These are phyloP conservation scores for Ceriagrion tenellum DNA, from an alignment of 2,888 invertebrate genomes.

Conservation along the genomic window DNA sequence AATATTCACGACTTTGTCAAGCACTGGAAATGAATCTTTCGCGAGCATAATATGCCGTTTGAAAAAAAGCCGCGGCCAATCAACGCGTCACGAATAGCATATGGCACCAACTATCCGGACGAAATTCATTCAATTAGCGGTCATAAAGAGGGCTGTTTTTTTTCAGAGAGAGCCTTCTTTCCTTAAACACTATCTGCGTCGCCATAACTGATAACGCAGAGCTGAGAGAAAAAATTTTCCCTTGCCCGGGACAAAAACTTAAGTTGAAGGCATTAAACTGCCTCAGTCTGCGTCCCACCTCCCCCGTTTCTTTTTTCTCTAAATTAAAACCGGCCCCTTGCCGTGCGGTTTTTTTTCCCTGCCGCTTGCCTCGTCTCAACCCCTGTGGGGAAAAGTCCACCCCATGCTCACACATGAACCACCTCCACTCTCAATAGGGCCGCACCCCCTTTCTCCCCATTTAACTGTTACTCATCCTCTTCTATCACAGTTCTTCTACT, in stretches of 20 bases:
- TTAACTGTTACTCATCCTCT: no score
- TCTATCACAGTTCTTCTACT: no score
- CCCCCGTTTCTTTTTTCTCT: not conserved
- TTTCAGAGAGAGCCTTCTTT: not conserved
- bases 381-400: no score
- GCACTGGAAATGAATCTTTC: not conserved
- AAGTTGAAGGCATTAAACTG: not conserved
- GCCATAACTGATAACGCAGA: not conserved
- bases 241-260: not conserved
- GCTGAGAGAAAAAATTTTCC: not conserved
- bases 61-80: not conserved
- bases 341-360: not conserved
- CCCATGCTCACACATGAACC: no score
- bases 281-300: not conserved
- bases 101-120: not conserved
- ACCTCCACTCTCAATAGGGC: no score
- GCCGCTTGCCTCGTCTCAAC: not conserved
- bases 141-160: not conserved
- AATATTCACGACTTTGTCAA: no score
- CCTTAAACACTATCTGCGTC: slow-evolving; percentile 9
- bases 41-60: not conserved
- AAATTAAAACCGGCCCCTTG: not conserved
- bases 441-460: no score
- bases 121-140: not conserved
- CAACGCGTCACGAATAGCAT: not conserved